Percentiles rank a stretch among this genome's conserved stretches.
phyloP scores from a whole-genome alignment of 1,140 invertebrate genomes.

The Homarus americanus region DNA sequence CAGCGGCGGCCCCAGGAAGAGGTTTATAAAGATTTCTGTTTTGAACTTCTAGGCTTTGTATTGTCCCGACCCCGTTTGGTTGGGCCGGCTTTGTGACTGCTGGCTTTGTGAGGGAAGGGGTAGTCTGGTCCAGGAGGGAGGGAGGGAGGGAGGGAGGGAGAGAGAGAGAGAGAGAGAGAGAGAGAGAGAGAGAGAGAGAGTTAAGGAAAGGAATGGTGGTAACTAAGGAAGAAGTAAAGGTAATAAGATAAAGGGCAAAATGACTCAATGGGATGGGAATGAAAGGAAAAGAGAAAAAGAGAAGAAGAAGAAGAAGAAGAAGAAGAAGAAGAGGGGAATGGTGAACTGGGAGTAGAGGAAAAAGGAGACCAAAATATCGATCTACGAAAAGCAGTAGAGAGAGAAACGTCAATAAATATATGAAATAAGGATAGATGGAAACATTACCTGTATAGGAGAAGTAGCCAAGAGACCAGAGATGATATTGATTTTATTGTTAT shows the following conservation, averaged over 20 bases:
- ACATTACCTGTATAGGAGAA: background rate
- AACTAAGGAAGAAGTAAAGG: background rate
- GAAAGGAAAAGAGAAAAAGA: background rate
- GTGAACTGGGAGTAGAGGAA: background rate
- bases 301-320: too few species aligned
- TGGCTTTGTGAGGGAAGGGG: constrained; percentile 55
- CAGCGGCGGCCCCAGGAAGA: background rate
- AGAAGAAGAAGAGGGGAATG: background rate
- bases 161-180: background rate
- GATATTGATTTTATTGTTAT: constrained; percentile 7
- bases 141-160: background rate
- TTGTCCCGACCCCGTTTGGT: constrained; percentile 37
- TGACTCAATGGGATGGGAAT: too few species aligned
- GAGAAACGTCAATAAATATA: background rate
- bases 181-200: background rate
- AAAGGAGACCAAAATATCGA: too few species aligned
- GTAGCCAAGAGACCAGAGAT: background rate
- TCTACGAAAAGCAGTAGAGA: too few species aligned
- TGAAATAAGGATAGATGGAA: background rate
- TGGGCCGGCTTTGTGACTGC: constrained; percentile 59
- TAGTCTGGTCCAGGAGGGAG: background rate
- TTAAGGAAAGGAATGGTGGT: background rate
- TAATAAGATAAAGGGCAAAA: background rate
- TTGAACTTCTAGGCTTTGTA: constrained; percentile 57
- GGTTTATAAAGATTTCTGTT: constrained; percentile 69